These are phyloP conservation scores for Pygmarrhopalites habei DNA, from an alignment of 1,140 invertebrate genomes.

Conservation along the genomic window DNA sequence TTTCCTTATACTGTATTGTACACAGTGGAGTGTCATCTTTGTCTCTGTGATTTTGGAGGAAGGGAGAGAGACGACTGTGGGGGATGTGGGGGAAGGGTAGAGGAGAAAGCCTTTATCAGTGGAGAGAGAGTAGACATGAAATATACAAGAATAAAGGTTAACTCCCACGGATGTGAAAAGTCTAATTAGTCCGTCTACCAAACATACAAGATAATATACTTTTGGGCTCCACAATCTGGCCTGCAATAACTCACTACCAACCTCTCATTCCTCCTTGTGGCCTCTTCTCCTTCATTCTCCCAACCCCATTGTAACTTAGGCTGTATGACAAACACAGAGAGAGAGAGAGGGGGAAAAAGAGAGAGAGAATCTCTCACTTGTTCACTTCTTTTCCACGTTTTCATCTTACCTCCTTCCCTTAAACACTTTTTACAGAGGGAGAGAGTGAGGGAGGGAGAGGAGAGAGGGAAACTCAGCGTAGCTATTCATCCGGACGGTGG, in stretches of 20 bases:
- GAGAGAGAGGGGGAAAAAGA: too few species aligned
- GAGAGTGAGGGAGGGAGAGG: too few species aligned
- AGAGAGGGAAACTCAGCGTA: too few species aligned
- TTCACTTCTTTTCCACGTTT: too few species aligned
- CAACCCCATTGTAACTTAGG: too few species aligned
- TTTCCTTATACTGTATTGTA: background rate
- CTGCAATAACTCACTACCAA: conserved; percentile 19
- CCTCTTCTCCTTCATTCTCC: background rate
- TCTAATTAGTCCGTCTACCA: conserved; percentile 33
- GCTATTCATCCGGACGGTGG: too few species aligned
- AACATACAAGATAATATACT: conserved; percentile 33
- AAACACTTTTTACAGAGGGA: too few species aligned
- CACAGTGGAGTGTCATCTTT: background rate
- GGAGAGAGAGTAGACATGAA: conserved; percentile 12
- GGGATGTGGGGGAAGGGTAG: background rate
- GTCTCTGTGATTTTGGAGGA: background rate
- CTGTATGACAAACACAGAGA: too few species aligned
- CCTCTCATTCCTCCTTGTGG: background rate
- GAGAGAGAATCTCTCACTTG: too few species aligned
- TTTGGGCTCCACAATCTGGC: conserved; percentile 17
- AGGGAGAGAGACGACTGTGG: background rate
- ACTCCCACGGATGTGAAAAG: conserved; percentile 26
- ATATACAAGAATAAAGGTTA: conserved; percentile 18
- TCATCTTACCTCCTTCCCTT: too few species aligned
- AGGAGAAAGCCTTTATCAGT: conserved; percentile 9